Percentiles rank a stretch among this genome's conserved stretches.
These are phyloP conservation scores for Anarhynchus alexandrinus DNA, from an alignment of 2,113 vertebrate genomes.

Conservation along the genomic window DNA sequence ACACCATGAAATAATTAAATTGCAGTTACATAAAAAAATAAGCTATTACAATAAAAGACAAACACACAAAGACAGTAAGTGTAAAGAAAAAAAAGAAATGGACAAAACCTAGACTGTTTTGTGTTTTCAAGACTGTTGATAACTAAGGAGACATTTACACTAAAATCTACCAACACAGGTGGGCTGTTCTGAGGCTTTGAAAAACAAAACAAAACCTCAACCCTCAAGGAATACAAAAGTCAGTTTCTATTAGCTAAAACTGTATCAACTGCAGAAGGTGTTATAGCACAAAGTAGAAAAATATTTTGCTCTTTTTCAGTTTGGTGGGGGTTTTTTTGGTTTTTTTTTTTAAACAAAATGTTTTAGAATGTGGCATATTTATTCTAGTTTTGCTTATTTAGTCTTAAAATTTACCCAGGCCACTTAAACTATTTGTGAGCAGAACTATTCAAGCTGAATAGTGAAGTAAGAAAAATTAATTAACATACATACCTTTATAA, in stretches of 20 bases:
- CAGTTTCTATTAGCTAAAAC: neutral
- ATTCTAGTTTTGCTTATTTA: neutral
- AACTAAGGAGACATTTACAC: neutral
- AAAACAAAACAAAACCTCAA: neutral
- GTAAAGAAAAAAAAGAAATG: neutral
- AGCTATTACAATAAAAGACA: neutral
- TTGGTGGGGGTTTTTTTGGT: too few relatives aligned
- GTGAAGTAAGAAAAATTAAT: neutral
- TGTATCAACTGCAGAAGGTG: neutral
- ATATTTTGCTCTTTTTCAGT: neutral
- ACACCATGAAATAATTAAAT: neutral
- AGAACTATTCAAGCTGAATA: neutral
- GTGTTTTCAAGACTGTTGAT: neutral
- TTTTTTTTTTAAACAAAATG: neutral
- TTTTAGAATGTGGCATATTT: neutral
- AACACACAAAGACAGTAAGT: neutral
- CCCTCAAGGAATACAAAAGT: neutral
- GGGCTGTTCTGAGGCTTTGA: neutral
- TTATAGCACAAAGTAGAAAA: neutral
- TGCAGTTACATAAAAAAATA: neutral
- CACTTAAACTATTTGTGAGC: neutral
- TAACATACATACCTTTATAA: conserved; percentile 84
- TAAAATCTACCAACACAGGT: neutral
- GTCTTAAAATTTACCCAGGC: neutral
- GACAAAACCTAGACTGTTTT: neutral